Percentiles rank a stretch among this genome's conserved stretches.
These are phyloP conservation scores for Chelon labrosus DNA, from an alignment of 2,797 vertebrate genomes.

Conservation along the genomic window DNA sequence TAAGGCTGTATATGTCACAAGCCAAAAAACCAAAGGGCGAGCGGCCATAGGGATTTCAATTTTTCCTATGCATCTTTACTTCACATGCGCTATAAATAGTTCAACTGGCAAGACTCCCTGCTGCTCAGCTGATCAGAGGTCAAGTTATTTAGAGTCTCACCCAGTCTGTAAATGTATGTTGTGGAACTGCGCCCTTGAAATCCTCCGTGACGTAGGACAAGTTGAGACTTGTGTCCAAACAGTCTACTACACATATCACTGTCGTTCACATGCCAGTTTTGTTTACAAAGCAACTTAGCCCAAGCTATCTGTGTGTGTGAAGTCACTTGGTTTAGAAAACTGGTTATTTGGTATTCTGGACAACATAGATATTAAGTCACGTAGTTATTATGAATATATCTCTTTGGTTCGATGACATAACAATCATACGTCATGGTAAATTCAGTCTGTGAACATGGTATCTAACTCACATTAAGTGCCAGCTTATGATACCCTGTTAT, in stretches of 20 bases:
- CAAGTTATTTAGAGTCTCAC: conserved; percentile 24
- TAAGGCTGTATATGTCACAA: conserved; percentile 11
- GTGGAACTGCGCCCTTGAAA: conserved; percentile 24
- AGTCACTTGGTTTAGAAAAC: conserved; percentile 1
- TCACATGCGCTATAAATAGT: conserved; percentile 12
- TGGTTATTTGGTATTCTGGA: not conserved
- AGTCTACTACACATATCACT: not conserved
- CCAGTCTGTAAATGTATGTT: conserved; percentile 15
- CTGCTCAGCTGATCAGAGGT: conserved; percentile 46
- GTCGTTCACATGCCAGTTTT: conserved; percentile 4
- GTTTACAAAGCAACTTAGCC: conserved; percentile 41
- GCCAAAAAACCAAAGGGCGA: conserved; percentile 22
- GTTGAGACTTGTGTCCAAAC: not conserved
- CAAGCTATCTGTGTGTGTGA: not conserved
- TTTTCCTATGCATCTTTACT: not conserved
- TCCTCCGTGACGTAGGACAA: not conserved
- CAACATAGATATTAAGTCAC: not conserved
- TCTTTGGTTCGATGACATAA: not conserved
- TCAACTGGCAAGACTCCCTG: conserved; percentile 24
- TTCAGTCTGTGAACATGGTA: conserved; percentile 12
- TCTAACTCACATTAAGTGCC: not conserved
- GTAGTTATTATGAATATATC: conserved; percentile 3
- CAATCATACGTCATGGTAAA: conserved; percentile 22
- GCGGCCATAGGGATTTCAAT: not conserved
- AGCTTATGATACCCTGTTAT: conserved; percentile 31